Base-by-base conservation (phyloP, 2,888 invertebrate species). In the Chydorus sphaericus region DNA sequence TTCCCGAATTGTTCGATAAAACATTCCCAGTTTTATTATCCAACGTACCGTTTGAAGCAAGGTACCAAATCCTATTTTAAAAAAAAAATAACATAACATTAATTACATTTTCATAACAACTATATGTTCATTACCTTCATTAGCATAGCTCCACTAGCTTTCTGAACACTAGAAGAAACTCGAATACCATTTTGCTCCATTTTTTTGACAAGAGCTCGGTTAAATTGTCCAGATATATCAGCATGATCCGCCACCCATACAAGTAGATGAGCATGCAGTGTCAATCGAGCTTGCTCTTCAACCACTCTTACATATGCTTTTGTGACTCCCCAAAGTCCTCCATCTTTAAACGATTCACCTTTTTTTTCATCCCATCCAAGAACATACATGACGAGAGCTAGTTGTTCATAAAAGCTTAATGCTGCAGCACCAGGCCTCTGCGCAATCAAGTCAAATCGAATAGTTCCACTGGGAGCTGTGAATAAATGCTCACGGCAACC, bases 251-350 rank as follows among this genome's bases (percentile, higher is more conserved):
- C 16, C 10, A 39, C 20, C 39, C 39, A 39, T 6, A 39, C 20
- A 14, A 39, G 39, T 20, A 39, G 20, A 39, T 39, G 39, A 8
- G 14, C 39, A 16, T 39, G 39, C 7, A 39, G 39, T 20, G 39
- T 39, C 39, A 39, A 39, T 39, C 39, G n/a, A 11, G 39, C 16
- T 39, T 39, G 39, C n/a, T 39, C 39, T n/a, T 39, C 39, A n/a
- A 39, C 39, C 8, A 39, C 39, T 39, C 39, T 16, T 20, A 39
- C 8, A 16, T 20, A 39, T 20, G 39, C 39, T 39, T 39, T 39
- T n/a, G 39, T 16, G n/a, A 39, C 39, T 20, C 39, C 39, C 16
- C 16, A 39, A 8, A 39, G 39, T 39, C 39, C 16, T 8, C 39
- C n/a, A n/a, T 16, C n/a, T 39, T 39, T 16, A 14, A 20, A 7